Conservation (phyloP, 2,888 invertebrate species). For the Drosophila quinaria region DNA sequence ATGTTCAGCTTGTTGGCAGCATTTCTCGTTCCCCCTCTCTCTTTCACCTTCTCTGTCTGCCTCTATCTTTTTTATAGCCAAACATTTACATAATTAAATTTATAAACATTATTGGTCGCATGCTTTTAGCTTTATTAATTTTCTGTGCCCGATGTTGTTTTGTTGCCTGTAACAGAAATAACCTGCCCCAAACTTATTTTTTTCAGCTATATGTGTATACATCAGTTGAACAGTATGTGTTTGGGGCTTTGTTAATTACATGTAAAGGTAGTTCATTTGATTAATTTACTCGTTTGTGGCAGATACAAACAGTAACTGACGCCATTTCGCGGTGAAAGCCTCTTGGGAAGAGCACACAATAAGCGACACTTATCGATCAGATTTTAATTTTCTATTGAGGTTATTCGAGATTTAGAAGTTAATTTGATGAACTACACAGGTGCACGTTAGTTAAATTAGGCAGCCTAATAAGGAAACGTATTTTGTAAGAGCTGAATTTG, state of each 20-base stretch:
- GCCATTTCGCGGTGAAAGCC: neutral
- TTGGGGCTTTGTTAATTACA: conserved; percentile 69
- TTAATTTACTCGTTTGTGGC: conserved; percentile 51
- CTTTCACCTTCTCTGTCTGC: neutral
- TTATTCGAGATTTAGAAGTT: neutral
- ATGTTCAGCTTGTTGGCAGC: conserved; percentile 20
- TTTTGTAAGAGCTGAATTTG: neutral
- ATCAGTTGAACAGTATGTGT: conserved; percentile 12
- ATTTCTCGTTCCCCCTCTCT: too few relatives aligned
- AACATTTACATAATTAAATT: conserved; percentile 80
- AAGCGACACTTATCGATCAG: conserved; percentile 36
- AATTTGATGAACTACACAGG: neutral
- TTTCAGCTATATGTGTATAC: neutral
- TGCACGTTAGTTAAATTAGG: neutral
- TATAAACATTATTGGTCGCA: conserved; percentile 78
- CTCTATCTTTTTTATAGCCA: conserved; percentile 61
- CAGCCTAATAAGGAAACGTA: neutral
- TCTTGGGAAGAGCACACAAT: conserved; percentile 20
- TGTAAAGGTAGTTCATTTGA: conserved; percentile 56
- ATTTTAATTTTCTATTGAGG: conserved; percentile 12
- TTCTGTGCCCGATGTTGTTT: conserved; percentile 56
- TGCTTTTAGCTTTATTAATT: conserved; percentile 80
- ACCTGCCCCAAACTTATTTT: neutral
- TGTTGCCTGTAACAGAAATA: conserved; percentile 54
- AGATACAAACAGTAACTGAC: conserved; percentile 20